These are phyloP conservation scores for Piaya cayana DNA, from an alignment of 2,113 vertebrate genomes.

Conservation along the genomic window DNA sequence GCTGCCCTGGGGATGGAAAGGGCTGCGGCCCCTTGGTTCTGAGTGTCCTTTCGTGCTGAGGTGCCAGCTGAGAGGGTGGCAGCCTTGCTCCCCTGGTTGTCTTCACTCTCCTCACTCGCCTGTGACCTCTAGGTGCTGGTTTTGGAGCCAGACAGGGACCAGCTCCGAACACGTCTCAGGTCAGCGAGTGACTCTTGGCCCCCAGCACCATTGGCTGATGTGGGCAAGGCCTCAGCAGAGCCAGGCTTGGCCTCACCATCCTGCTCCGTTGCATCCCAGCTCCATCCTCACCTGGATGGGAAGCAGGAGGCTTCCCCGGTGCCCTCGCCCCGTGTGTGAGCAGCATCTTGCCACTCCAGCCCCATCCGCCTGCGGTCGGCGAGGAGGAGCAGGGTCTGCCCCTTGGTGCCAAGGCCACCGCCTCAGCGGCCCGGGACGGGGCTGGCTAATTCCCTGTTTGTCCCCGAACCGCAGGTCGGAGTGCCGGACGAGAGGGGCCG, in stretches of 20 bases:
- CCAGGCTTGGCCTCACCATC: not conserved
- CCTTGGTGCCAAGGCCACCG: not conserved
- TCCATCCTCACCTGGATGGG: rapidly evolving
- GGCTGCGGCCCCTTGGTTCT: rapidly evolving
- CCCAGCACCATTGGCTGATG: rapidly evolving
- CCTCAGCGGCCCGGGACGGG: not conserved
- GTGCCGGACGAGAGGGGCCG: conserved; percentile 47
- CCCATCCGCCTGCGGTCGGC: not conserved
- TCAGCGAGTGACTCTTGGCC: not conserved
- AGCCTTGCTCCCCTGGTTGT: not conserved
- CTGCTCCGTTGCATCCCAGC: rapidly evolving
- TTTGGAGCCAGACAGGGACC: not conserved
- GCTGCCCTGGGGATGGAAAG: not conserved
- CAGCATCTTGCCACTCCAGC: rapidly evolving
- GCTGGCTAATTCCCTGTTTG: conserved; percentile 60
- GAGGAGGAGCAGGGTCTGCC: not conserved
- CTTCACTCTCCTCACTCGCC: rapidly evolving
- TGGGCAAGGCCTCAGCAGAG: not conserved
- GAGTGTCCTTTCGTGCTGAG: not conserved
- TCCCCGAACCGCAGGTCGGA: conserved; percentile 49
- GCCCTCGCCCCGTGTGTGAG: rapidly evolving
- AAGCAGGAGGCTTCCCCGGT: not conserved
- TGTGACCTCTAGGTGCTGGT: not conserved
- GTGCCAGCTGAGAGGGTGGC: not conserved
- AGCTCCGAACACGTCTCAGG: rapidly evolving